Evolutionary conservation across 2,888 invertebrate genomes (phyloP), one percentile per base, ranked within the genome.

Genomic region (Caenorhabditis uteleia): DNA sequence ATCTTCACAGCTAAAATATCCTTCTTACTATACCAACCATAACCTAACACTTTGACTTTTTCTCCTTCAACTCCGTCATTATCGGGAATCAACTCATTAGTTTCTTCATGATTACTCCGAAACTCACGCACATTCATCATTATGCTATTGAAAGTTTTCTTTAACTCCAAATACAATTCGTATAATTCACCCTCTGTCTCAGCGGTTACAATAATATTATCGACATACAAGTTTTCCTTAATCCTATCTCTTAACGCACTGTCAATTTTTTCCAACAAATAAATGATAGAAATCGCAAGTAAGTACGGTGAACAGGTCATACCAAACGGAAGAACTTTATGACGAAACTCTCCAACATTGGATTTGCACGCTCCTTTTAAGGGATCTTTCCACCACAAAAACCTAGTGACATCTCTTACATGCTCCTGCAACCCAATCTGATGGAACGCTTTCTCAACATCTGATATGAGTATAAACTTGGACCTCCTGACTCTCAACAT

Each of bases 391-490:
- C 67, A 23, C 70, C 70, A 75, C 16, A 74, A 31, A 21, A 77
- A 61, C 2, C 69, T 43, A 0, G 67, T 59, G 0, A 44, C 39
- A 26, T 76, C 53, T n/a, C 75, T 31, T 31, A 66, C 69, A 18
- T 46, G 18, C 14, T 40, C 27, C 4, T 57, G 42, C 3, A 78
- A 33, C 7, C 20, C 27, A 1, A 78, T 39, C 27, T 59, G 59
- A 20, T 70, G 70, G 48, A 77, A 77, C 0, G 77, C 77, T 39
- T 72, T 77, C 36, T 66, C 65, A 20, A 76, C 57, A 40, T 77
- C 77, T 1, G 64, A 38, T 2, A 64, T 26, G 2, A 75, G 12
- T 0, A 68, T 25, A 10, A 36, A 45, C 6, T 25, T 18, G 1
- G 26, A 5, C 3, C 34, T 29, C n/a, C 77, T 38, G 4, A 60